phyloP scores from a whole-genome alignment of 1,140 invertebrate genomes.

The Scaptodrosophila lebanonensis region DNA sequence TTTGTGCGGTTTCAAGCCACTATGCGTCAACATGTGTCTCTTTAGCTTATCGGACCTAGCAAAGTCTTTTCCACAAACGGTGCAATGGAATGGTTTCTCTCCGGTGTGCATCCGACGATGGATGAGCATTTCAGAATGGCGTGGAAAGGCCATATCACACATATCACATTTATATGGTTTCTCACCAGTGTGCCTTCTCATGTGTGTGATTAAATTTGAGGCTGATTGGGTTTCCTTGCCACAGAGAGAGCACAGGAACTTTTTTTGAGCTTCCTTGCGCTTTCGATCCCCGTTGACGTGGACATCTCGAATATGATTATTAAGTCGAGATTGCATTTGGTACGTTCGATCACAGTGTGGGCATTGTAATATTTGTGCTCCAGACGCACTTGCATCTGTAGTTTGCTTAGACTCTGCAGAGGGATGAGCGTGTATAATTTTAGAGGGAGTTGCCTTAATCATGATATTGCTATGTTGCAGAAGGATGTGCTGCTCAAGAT shows the following conservation, averaged over 20 bases:
- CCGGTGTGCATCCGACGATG: slow-evolving; percentile 60
- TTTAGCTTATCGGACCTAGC: slow-evolving; percentile 60
- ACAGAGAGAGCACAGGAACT: slow-evolving; percentile 79
- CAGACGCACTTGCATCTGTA: too few species aligned
- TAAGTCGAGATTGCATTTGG: slow-evolving; percentile 60
- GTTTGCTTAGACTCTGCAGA: slow-evolving; percentile 65
- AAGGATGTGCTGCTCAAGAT: slow-evolving; percentile 77
- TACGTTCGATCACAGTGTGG: slow-evolving; percentile 62
- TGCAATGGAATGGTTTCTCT: slow-evolving; percentile 61
- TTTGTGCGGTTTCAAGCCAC: slow-evolving; percentile 58
- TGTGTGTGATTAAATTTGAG: slow-evolving; percentile 80
- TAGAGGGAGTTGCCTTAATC: too few species aligned
- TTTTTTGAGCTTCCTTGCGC: slow-evolving; percentile 57
- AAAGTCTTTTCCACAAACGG: slow-evolving; percentile 62
- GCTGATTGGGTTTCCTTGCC: slow-evolving; percentile 79
- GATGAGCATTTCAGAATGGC: slow-evolving; percentile 55
- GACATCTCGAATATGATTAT: slow-evolving; percentile 61
- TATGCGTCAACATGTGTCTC: slow-evolving; percentile 60
- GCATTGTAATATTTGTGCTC: slow-evolving; percentile 70
- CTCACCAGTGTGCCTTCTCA: slow-evolving; percentile 77
- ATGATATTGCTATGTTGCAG: slow-evolving; percentile 76
- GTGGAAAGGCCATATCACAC: slow-evolving; percentile 62
- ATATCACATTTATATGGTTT: slow-evolving; percentile 64
- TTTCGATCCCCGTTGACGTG: slow-evolving; percentile 62
- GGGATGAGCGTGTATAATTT: neutral